phyloP scores from a whole-genome alignment of 2,888 invertebrate genomes.

The Calliopum simillimum region DNA sequence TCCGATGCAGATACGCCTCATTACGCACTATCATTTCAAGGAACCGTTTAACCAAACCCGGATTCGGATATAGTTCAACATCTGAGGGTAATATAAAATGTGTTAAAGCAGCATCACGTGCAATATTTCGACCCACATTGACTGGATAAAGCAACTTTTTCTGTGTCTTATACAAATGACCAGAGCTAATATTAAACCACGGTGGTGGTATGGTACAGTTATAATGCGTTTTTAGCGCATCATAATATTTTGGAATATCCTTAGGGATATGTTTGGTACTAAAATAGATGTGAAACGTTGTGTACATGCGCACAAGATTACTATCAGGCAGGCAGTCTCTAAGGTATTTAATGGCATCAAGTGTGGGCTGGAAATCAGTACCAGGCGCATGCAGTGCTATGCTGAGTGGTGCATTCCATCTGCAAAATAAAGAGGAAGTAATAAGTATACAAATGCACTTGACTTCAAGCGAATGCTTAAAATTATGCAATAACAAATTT shows the following conservation, averaged over 20 bases:
- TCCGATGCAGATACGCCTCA: constrained; percentile 73
- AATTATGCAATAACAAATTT: neutral
- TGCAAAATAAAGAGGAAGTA: constrained; percentile 49
- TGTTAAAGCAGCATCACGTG: constrained; percentile 84
- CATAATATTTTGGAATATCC: constrained; percentile 75
- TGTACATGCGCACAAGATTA: constrained; percentile 79
- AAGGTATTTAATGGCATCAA: constrained; percentile 84
- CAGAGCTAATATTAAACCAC: constrained; percentile 74
- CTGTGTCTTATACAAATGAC: constrained; percentile 80
- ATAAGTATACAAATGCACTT: neutral
- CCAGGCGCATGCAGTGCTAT: constrained; percentile 91
- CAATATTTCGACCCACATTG: constrained; percentile 91
- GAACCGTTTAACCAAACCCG: constrained; percentile 82
- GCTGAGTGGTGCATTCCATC: constrained; percentile 90
- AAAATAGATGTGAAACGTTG: constrained; percentile 92
- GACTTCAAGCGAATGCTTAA: neutral
- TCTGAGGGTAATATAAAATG: constrained; percentile 88
- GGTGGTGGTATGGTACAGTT: constrained; percentile 81
- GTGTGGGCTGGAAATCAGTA: constrained; percentile 80
- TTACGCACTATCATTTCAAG: constrained; percentile 86
- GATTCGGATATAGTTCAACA: constrained; percentile 91
- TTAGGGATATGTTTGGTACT: constrained; percentile 87
- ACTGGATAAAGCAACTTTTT: constrained; percentile 89
- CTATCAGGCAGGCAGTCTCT: constrained; percentile 78
- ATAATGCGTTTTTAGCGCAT: constrained; percentile 73